Evolutionary conservation across 1,140 invertebrate genomes (phyloP).

Genomic region (Diabrotica undecimpunctata): DNA sequence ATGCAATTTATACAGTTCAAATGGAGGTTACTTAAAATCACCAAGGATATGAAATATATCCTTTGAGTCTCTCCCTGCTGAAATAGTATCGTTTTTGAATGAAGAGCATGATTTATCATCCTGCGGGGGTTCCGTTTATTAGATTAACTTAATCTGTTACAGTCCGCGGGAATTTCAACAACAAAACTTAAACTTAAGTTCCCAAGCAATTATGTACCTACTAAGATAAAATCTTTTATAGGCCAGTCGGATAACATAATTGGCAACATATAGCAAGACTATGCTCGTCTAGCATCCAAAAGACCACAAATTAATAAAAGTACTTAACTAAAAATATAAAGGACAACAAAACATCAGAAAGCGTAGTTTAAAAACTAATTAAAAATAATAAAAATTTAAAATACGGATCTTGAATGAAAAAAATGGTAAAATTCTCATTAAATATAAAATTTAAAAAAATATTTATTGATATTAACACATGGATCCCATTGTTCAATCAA

Average conservation of each 20-base stretch:
- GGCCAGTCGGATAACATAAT: background rate
- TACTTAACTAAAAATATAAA: background rate
- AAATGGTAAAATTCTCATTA: too few relatives aligned
- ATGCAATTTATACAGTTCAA: slow-evolving; percentile 1
- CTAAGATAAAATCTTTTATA: slow-evolving; percentile 24
- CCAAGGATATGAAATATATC: background rate
- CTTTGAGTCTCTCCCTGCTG: slow-evolving; percentile 14
- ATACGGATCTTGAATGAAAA: too few relatives aligned
- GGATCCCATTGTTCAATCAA: too few relatives aligned
- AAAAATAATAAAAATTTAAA: too few relatives aligned
- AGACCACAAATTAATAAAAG: background rate
- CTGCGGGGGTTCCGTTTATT: slow-evolving; percentile 40
- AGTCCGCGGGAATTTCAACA: slow-evolving; percentile 33
- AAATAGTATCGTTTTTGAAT: slow-evolving; percentile 33
- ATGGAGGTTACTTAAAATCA: slow-evolving; percentile 2
- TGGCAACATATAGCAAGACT: background rate
- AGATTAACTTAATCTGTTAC: slow-evolving; percentile 43
- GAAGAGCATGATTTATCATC: slow-evolving; percentile 34
- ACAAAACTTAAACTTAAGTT: slow-evolving; percentile 35
- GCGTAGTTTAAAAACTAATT: too few relatives aligned
- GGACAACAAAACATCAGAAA: too few relatives aligned
- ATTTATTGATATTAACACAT: too few relatives aligned
- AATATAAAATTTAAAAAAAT: too few relatives aligned
- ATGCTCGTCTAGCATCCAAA: background rate
- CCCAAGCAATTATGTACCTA: slow-evolving; percentile 41